Conservation (phyloP, 2,113 vertebrate species). For the Acrocephalus arundinaceus region DNA sequence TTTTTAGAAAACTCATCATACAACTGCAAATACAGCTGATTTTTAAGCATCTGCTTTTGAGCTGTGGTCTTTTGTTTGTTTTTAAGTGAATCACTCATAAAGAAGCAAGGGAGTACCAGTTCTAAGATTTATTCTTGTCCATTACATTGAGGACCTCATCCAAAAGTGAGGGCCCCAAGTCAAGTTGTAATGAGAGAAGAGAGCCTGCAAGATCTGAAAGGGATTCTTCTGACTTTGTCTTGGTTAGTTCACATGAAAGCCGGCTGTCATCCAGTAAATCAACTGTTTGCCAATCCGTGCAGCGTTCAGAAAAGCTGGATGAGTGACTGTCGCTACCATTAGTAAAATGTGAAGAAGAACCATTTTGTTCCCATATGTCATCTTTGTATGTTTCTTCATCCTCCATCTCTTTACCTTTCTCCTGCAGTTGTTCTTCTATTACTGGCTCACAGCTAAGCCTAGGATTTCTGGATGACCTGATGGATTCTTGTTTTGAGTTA, state of each 20-base stretch:
- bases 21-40: slow-evolving; percentile 53
- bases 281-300: slow-evolving; percentile 85
- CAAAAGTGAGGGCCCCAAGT: slow-evolving; percentile 95
- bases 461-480: slow-evolving; percentile 77
- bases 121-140: slow-evolving; percentile 85
- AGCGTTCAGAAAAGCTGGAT: slow-evolving; percentile 82
- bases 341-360: slow-evolving; percentile 71
- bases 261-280: slow-evolving; percentile 85
- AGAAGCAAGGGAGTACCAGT: slow-evolving; percentile 19
- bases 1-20: slow-evolving; percentile 68
- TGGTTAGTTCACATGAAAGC: slow-evolving; percentile 78
- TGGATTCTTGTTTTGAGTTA: slow-evolving; percentile 80
- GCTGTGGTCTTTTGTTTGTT: slow-evolving; percentile 51
- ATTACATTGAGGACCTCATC: slow-evolving; percentile 98
- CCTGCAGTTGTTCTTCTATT: slow-evolving; percentile 77
- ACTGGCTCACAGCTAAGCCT: slow-evolving; percentile 80
- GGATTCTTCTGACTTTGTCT: slow-evolving; percentile 87
- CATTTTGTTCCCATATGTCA: slow-evolving; percentile 75
- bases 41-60: slow-evolving; percentile 59
- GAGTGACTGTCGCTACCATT: slow-evolving; percentile 79
- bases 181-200: slow-evolving; percentile 92
- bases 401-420: slow-evolving; percentile 73
- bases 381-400: slow-evolving; percentile 76
- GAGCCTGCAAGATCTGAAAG: slow-evolving; percentile 88
- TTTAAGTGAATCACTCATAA: slow-evolving; percentile 9